These are phyloP conservation scores for Macrotis lagotis DNA, from an alignment of 2,113 vertebrate species.

Conservation along the genomic window DNA sequence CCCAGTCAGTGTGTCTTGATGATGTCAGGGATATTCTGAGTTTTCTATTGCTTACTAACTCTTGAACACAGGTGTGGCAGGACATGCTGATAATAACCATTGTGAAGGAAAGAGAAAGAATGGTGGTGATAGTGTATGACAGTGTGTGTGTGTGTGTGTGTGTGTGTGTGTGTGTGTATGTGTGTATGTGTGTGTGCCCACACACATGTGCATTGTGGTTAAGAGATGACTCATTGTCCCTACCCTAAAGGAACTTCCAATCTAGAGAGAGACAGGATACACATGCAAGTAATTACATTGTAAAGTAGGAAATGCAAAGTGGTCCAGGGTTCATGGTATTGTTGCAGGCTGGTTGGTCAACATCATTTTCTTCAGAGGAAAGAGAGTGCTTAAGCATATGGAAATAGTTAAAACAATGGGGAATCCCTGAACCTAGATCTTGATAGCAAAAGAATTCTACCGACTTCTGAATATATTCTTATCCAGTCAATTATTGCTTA, in stretches of 20 bases:
- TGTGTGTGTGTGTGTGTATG: rapidly evolving
- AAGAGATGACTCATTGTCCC: not conserved
- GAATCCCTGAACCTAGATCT: not conserved
- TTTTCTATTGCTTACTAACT: not conserved
- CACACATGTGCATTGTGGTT: not conserved
- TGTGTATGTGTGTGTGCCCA: too few species aligned
- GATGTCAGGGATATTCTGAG: not conserved
- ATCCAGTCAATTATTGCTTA: not conserved
- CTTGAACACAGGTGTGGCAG: not conserved
- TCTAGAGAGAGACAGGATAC: not conserved
- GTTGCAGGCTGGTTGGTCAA: not conserved
- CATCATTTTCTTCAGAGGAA: not conserved
- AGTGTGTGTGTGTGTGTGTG: rapidly evolving
- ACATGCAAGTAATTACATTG: not conserved
- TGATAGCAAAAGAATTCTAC: not conserved
- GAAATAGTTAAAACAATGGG: not conserved
- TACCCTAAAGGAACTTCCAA: not conserved
- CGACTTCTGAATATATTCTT: not conserved
- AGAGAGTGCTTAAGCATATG: not conserved
- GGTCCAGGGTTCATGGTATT: not conserved
- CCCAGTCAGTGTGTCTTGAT: not conserved
- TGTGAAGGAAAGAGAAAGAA: not conserved
- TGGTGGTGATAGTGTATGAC: not conserved
- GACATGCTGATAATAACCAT: not conserved
- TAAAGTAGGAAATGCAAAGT: not conserved